Evolutionary conservation across 2,888 invertebrate species (phyloP), one percentile per base, ranked within the genome.

Genomic region (Aphodius sticticus): DNA sequence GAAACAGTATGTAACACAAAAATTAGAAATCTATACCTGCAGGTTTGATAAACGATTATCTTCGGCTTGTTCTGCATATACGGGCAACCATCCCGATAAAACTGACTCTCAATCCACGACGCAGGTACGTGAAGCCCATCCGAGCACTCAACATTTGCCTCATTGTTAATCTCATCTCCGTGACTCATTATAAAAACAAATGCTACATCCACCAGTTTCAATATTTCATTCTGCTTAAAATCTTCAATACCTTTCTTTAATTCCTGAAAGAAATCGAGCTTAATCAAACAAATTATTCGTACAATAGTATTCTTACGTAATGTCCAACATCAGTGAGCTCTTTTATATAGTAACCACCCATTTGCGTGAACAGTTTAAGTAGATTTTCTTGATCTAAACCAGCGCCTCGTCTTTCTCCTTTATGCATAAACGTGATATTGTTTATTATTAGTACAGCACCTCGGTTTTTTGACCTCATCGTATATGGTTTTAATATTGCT

Each of bases 41-140:
- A 95, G 79, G 92, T 91, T 86, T 95, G 94, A 86, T 94, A 94
- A 81, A 95, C 90, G 84, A 95, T 92, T 78, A 95, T 91, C 89
- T 95, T 95, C 15, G 95, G 95, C 85, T 93, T 92, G 72, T 91
- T 89, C 36, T 88, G 85, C 81, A 94, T 90, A 77, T 88, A 86
- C 2, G 90, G 89, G 86, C 94, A 92, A 80, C 89, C 89, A 69
- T 87, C 85, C 86, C 93, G 92, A 84, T 91, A 91, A 87, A 95
- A 95, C 84, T 91, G 90, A 70, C 91, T 88, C 79, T 93, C 89
- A 84, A 95, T 91, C 77, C 90, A 88, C 35, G 88, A 87, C 16
- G 91, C 90, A 80, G 90, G 88, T 76, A 92, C 87, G 69, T 88
- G 86, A 1, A 88, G 84, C 26, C 92, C 92, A 87, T 94, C 93